Evolutionary conservation across 2,113 vertebrate genomes (phyloP).

Genomic region (Serilophus lunatus): DNA sequence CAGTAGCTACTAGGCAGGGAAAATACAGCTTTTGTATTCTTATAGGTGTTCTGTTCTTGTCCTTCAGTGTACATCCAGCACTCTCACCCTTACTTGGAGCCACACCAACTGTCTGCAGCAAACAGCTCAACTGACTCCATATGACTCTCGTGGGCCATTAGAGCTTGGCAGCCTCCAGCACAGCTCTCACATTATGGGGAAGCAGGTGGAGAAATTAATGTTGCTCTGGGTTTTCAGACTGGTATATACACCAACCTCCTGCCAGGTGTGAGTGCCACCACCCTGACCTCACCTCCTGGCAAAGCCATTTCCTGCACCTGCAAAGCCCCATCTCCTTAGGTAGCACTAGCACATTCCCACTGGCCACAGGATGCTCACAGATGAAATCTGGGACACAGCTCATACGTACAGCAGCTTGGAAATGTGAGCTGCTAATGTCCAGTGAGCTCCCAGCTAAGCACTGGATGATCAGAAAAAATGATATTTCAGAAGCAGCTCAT

Average conservation of each 20-base stretch:
- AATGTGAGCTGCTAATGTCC: fast-evolving
- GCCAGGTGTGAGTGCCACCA: background rate
- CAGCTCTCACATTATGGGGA: background rate
- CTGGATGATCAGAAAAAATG: background rate
- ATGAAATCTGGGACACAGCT: background rate
- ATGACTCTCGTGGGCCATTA: fast-evolving
- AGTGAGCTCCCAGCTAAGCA: background rate
- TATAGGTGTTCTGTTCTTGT: background rate
- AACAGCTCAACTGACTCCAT: background rate
- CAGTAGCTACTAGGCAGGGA: background rate
- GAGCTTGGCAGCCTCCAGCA: background rate
- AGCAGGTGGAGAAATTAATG: background rate
- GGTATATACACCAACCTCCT: fast-evolving
- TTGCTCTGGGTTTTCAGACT: background rate
- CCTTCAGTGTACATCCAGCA: background rate
- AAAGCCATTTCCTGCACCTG: conserved; percentile 13
- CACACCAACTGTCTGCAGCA: background rate
- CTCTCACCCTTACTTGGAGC: background rate
- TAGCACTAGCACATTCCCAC: background rate
- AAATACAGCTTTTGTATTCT: background rate
- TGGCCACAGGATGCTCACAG: fast-evolving
- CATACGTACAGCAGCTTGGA: fast-evolving
- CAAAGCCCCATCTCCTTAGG: background rate
- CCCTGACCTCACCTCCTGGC: fast-evolving
- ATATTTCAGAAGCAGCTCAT: background rate